Conservation (phyloP, 1,140 invertebrate genomes). For the Zaprionus camerounensis region DNA sequence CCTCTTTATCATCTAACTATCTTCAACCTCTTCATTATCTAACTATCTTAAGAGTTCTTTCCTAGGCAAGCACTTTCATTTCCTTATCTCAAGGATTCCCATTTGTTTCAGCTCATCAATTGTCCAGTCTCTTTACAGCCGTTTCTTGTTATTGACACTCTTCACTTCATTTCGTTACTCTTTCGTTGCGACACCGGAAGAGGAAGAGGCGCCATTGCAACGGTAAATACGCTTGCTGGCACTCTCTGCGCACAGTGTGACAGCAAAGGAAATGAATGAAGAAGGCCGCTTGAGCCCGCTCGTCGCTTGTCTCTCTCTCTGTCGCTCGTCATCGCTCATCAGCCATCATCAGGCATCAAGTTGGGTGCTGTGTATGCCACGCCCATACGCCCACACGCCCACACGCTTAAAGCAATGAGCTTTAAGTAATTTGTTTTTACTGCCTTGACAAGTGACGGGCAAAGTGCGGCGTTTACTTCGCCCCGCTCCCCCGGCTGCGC, state of each 20-base stretch:
- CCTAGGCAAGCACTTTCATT: not conserved
- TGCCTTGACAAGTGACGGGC: conserved; percentile 76
- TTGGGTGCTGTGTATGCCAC: conserved; percentile 6
- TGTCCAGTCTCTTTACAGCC: not conserved
- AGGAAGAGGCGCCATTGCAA: not conserved
- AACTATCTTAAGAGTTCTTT: not conserved
- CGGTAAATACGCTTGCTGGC: conserved; percentile 1
- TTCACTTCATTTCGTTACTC: not conserved
- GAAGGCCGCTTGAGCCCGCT: conserved; percentile 31
- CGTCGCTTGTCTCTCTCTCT: not conserved
- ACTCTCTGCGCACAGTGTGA: conserved; percentile 10
- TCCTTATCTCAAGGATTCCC: not conserved
- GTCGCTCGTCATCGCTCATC: conserved; percentile 34
- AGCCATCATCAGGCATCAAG: conserved; percentile 45
- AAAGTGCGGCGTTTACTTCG: conserved; percentile 66
- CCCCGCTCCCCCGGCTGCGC: not conserved
- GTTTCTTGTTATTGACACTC: not conserved
- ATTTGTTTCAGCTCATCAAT: conserved; percentile 4
- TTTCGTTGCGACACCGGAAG: not conserved
- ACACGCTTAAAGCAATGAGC: conserved; percentile 78
- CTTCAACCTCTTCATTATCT: not conserved
- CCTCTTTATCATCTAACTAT: no score
- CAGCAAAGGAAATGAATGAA: conserved; percentile 61
- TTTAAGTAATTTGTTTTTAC: conserved; percentile 81
- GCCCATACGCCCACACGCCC: conserved; percentile 42